Conservation (phyloP, 2,113 vertebrate genomes). For the Tricholaema leucomelas region DNA sequence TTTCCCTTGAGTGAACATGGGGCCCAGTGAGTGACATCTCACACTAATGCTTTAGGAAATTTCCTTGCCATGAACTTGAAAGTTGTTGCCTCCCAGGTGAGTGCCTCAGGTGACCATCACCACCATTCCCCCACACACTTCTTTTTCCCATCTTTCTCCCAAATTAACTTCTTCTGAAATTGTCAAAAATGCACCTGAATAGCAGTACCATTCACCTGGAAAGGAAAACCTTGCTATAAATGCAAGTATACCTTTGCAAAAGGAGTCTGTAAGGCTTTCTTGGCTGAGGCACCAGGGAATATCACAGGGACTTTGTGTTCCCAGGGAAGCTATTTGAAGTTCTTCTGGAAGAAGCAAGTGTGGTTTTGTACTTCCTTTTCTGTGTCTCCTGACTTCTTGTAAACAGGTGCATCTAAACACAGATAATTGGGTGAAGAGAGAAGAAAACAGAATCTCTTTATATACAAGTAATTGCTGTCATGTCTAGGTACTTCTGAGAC, state of each 20-base stretch:
- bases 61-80: neutral
- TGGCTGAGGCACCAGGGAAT: neutral
- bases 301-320: neutral
- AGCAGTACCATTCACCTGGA: neutral
- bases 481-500: neutral
- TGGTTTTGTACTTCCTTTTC: neutral
- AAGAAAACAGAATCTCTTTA: neutral
- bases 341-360: neutral
- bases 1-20: neutral
- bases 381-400: neutral
- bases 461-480: neutral
- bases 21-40: neutral
- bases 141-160: no score
- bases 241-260: neutral
- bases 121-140: rapidly evolving
- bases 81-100: neutral
- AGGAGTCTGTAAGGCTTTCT: neutral
- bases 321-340: neutral
- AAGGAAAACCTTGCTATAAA: neutral
- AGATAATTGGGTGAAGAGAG: neutral
- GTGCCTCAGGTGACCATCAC: neutral
- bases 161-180: neutral
- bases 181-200: neutral
- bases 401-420: neutral
- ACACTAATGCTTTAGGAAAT: neutral